Evolutionary conservation across 2,888 invertebrate genomes (phyloP), one percentile per base, ranked within the genome.

Genomic region (Trachelus stipa): DNA sequence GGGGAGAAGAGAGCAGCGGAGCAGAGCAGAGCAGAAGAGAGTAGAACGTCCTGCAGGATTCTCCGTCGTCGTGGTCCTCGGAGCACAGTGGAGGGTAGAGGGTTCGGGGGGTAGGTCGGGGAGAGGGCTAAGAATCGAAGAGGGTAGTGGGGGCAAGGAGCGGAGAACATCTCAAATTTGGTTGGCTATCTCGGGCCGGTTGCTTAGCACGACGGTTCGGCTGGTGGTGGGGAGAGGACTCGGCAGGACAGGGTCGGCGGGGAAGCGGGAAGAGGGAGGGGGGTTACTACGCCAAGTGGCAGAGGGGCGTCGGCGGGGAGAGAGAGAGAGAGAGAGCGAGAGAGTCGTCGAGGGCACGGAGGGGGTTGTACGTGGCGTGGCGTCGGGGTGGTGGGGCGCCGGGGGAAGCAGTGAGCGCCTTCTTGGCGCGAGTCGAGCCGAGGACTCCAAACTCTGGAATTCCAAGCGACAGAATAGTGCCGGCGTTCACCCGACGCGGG

Each of bases 111-210:
- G 73, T 77, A 69, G 74, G 76, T 76, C 77, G 77, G 79, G 83
- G 83, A 79, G 83, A 83, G 81, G 85, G 82, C 78, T 85, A 86
- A 84, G 82, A 23, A 56, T 56, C 23, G 23, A 83, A 83, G 77
- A 73, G 73, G 68, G 34, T 11, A 68, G 83, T 80, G 80, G 81
- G 83, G 84, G 81, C 79, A 83, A 85, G 83, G 82, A 85, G 81
- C 83, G 82, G 84, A 84, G 84, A 85, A 85, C 85, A 86, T 87
- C 89, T 90, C 88, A 90, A 90, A 90, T 90, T 90, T 90, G 90
- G 90, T 90, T 90, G 90, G 90, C 84, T 88, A 88, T 88, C 87
- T 88, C 85, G 86, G 84, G 85, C 82, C 84, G 82, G 75, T 76
- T 78, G 78, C 78, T 78, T 73, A 34, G 78, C 37, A 74, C 71